These are phyloP conservation scores for Prosapia bicincta DNA, from an alignment of 2,888 invertebrate genomes.

Conservation along the genomic window DNA sequence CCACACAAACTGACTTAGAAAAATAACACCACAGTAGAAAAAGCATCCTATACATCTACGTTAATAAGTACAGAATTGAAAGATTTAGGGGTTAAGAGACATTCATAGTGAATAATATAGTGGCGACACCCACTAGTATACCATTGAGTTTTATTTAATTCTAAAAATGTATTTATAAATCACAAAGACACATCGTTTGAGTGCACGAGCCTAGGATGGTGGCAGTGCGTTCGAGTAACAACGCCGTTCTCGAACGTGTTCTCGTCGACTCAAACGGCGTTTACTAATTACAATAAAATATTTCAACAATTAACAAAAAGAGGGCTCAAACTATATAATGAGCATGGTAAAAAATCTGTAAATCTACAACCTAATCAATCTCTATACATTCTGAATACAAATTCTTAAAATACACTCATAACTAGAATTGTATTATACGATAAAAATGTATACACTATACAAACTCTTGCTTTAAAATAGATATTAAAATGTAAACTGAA, in stretches of 20 bases:
- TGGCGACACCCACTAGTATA: background rate
- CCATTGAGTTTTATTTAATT: background rate
- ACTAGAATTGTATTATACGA: background rate
- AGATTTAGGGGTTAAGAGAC: conserved; percentile 30
- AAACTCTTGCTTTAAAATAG: background rate
- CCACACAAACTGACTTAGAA: conserved; percentile 10
- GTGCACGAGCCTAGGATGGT: background rate
- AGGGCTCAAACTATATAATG: background rate
- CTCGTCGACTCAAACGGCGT: background rate
- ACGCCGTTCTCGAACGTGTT: background rate
- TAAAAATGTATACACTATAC: background rate
- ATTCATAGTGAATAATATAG: background rate
- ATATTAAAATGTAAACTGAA: too few relatives aligned
- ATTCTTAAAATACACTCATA: background rate
- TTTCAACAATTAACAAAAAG: background rate
- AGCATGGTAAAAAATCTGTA: background rate
- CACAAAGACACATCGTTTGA: background rate
- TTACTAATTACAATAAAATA: background rate
- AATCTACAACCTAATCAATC: background rate
- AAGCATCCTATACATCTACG: background rate
- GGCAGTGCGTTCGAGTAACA: background rate
- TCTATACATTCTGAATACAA: background rate
- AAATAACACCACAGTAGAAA: background rate
- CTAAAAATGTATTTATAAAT: background rate
- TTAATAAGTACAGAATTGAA: conserved; percentile 29